Conservation (phyloP, 1,140 invertebrate species). For the Drosophila pallidifrons region DNA sequence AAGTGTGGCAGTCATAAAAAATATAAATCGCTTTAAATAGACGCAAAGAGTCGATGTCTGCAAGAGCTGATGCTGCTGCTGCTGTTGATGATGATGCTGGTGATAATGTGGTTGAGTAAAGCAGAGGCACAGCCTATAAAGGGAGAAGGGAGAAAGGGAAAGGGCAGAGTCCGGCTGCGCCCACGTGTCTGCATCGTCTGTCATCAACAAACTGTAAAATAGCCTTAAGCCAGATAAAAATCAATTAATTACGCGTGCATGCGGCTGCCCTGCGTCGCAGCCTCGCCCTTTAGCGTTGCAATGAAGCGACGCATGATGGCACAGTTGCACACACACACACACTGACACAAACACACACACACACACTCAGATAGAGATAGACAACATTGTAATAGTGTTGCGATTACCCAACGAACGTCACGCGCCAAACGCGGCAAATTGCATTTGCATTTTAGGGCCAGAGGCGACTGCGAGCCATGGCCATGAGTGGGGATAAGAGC, state of each 20-base stretch:
- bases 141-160: neutral
- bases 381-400: slow-evolving; percentile 83
- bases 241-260: slow-evolving; percentile 84
- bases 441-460: slow-evolving; percentile 81
- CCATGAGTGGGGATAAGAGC: neutral
- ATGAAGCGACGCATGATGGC: slow-evolving; percentile 44
- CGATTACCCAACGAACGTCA: slow-evolving; percentile 81
- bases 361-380: slow-evolving; percentile 21
- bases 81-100: slow-evolving; percentile 4
- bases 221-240: slow-evolving; percentile 84
- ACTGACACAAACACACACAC: slow-evolving; percentile 22
- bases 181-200: slow-evolving; percentile 76
- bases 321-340: slow-evolving; percentile 18
- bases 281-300: slow-evolving; percentile 36
- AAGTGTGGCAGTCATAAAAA: slow-evolving; percentile 64
- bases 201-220: slow-evolving; percentile 84
- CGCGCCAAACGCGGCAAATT: slow-evolving; percentile 82
- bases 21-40: slow-evolving; percentile 68
- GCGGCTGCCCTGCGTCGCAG: slow-evolving; percentile 44
- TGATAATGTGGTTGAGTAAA: slow-evolving; percentile 8
- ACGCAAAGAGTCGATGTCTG: slow-evolving; percentile 19
- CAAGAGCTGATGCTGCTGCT: slow-evolving; percentile 17
- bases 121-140: neutral
- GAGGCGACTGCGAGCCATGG: slow-evolving; percentile 29
- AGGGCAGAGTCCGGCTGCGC: neutral